These are phyloP conservation scores for Alces alces DNA, from an alignment of 2,113 vertebrate genomes.

Conservation along the genomic window DNA sequence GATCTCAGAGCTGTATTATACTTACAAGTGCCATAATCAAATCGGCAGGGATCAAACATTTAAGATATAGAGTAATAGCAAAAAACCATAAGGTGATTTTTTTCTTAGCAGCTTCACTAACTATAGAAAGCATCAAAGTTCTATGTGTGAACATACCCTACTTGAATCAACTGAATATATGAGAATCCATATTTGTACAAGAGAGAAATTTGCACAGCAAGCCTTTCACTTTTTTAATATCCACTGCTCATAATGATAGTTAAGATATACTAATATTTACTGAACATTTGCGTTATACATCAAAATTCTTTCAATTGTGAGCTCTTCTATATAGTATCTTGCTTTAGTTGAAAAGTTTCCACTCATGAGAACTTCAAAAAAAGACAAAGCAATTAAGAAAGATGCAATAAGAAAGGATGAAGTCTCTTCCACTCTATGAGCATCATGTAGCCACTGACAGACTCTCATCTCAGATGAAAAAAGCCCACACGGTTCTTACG, in stretches of 20 bases:
- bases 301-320: neutral
- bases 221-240: neutral
- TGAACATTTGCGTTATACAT: neutral
- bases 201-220: neutral
- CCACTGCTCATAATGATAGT: neutral
- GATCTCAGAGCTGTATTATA: neutral
- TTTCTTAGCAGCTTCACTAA: neutral
- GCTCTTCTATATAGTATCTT: neutral
- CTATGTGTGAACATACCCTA: neutral
- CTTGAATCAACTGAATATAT: neutral
- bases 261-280: neutral
- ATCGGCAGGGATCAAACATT: neutral
- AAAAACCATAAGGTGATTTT: neutral
- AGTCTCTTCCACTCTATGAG: neutral
- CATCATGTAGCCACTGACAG: neutral
- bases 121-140: neutral
- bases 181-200: neutral
- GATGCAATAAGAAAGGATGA: neutral
- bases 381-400: neutral
- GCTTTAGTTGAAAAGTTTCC: neutral
- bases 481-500: neutral
- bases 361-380: neutral
- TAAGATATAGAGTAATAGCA: neutral
- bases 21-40: neutral
- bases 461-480: neutral